These are phyloP conservation scores for Callithrix jacchus DNA, from an alignment of 2,113 vertebrate genomes.

Conservation along the genomic window DNA sequence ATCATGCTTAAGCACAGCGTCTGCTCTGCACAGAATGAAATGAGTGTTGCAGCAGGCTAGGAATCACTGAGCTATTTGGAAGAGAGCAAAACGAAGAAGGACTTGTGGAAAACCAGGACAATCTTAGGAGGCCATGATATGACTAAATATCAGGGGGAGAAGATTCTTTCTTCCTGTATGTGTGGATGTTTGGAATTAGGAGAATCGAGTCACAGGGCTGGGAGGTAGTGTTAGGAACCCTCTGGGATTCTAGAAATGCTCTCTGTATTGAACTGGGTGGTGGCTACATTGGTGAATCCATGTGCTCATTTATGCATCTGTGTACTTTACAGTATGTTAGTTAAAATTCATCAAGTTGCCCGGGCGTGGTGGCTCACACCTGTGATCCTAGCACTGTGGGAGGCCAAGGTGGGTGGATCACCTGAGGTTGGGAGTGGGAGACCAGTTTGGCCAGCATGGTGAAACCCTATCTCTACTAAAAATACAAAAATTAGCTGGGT, in stretches of 20 bases:
- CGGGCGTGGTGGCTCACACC: fast-evolving
- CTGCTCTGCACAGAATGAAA: not conserved
- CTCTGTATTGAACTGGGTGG: not conserved
- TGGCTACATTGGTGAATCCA: not conserved
- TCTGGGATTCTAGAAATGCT: not conserved
- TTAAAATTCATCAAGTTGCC: not conserved
- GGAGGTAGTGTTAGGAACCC: not conserved
- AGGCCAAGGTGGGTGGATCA: too few relatives aligned
- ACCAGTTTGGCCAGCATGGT: too few relatives aligned
- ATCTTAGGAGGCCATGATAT: not conserved
- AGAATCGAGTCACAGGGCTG: not conserved
- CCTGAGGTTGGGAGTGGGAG: too few relatives aligned
- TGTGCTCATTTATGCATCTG: not conserved
- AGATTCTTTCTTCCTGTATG: not conserved
- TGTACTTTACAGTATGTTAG: not conserved
- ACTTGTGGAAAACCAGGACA: not conserved
- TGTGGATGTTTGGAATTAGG: not conserved
- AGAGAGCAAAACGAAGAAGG: not conserved
- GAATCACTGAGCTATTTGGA: not conserved
- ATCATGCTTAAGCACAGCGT: not conserved
- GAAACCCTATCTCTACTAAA: too few relatives aligned
- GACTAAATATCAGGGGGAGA: not conserved
- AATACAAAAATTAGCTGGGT: too few relatives aligned
- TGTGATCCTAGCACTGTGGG: too few relatives aligned
- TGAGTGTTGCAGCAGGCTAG: too few relatives aligned